Base-by-base conservation (phyloP, 2,888 invertebrate genomes). In the Napeogenes inachia region DNA sequence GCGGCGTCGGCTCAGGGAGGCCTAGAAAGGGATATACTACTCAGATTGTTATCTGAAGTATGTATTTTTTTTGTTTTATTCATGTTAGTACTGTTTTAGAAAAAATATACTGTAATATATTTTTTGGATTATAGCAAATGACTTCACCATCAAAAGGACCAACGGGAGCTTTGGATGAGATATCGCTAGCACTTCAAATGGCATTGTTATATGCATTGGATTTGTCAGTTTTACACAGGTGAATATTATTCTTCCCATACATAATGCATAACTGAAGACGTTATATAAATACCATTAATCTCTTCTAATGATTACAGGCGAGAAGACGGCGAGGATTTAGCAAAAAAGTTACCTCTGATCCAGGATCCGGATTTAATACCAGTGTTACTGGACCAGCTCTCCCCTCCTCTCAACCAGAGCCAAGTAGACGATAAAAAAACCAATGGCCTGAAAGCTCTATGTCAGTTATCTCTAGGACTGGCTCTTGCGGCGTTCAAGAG, bases 141-240 rank as follows among this genome's bases (percentile, higher is more conserved):
- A 79, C 82, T 0, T 79, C 86, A 0, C 83, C 88, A 0, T 76
- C 83, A 0, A 75, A 75, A 4, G 86, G 83, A 89, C 70, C 95
- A 92, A 60, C 94, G 2, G 96, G 96, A 2, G 93, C 93, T 12
- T 88, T 97, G 32, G 96, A 96, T 78, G 94, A 95, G 74, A 94
- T 96, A 2, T 95, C 95, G 0, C 82, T 97, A 3, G 94, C 95
- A 1, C 83, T 98, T 42, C 91, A 96, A 66, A 95, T 98, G 94
- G 94, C 97, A 0, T 82, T 98, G 53, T 81, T 98, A 3, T 96
- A 96, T 79, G 94, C 95, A 0, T 87, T 97, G 61, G 97, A 98
- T 82, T 90, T 97, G 10, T 96, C 96, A 69, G 92, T 95, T 32
- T 83, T 98, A 60, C 94, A 94, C 71, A 81, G 88, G 91, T 89